Conservation (phyloP, 2,113 vertebrate genomes). For the Nycticorax nycticorax region DNA sequence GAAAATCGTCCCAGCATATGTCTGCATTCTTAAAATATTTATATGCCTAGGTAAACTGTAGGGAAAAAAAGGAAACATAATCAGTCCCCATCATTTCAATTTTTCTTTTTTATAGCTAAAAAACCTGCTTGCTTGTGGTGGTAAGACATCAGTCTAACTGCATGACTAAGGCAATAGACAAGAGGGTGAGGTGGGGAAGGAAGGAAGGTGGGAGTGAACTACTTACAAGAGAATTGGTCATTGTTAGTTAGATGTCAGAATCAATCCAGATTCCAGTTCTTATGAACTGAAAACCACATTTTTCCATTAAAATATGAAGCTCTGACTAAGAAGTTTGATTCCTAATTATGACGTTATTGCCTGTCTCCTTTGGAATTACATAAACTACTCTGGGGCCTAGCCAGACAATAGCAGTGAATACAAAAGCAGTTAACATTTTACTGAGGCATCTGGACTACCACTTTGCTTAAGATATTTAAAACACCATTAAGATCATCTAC, state of each 20-base stretch:
- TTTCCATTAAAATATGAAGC: conserved; percentile 29
- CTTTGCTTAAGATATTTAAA: not conserved
- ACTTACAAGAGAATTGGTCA: not conserved
- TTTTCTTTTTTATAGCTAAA: not conserved
- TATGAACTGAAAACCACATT: not conserved
- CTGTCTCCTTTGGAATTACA: not conserved
- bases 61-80: not conserved
- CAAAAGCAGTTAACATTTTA: not conserved
- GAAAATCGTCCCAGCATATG: not conserved
- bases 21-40: not conserved
- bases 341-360: not conserved
- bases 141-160: not conserved
- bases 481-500: not conserved
- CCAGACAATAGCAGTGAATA: not conserved
- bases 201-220: conserved; percentile 1
- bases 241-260: not conserved
- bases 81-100: not conserved
- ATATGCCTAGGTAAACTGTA: not conserved
- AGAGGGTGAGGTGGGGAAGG: not conserved
- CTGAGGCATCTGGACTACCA: not conserved
- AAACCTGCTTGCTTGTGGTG: not conserved
- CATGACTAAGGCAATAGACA: not conserved
- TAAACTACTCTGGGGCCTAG: not conserved
- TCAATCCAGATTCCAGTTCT: not conserved
- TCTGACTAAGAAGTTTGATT: conserved; percentile 19